Base-by-base conservation (phyloP, 1,140 invertebrate genomes). In the Scaptomyza graminum region DNA sequence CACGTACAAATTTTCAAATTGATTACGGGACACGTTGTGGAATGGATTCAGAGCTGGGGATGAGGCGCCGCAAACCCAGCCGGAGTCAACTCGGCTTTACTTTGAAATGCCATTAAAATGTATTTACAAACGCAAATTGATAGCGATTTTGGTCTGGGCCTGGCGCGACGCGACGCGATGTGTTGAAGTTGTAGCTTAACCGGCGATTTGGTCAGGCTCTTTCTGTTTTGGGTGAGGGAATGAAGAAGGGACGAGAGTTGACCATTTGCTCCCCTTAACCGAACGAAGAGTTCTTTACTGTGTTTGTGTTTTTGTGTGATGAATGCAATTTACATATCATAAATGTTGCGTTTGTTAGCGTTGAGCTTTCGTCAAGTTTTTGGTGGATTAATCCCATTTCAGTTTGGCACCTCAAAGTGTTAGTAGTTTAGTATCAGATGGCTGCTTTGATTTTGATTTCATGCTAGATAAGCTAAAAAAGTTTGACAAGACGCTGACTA, bases 51-150 rank as follows among this genome's bases (percentile, higher is more conserved):
- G n/a, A n/a, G 37, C 28, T 13, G 15, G 12, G 51, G 22, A 7
- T n/a, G 46, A n/a, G 49, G 47, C 37, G 25, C n/a, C 18, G 1
- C 37, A 39, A 39, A 22, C 15, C 54, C 9, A 9, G 25, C 18
- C 44, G 63, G 50, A 68, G 68, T 81, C 74, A 76, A 66, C 79
- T 68, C 60, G 55, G 73, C 54, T 81, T 79, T 71, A 89, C 79
- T 88, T 88, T 88, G 72, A 79, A 88, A 88, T 88, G 84, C 83
- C 83, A 88, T 88, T 88, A 88, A 88, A 88, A 88, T 88, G 83
- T 88, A 88, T 88, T 88, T 88, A 83, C 83, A 88, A 89, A 89
- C 83, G 83, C 83, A 88, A 88, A 88, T 88, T 88, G 83, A 83
- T 88, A 88, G 79, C 72, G 84, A 83, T 89, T 88, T 88, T 61